Evolutionary conservation across 2,113 vertebrate genomes (phyloP).

Genomic region (Ifrita kowaldi): DNA sequence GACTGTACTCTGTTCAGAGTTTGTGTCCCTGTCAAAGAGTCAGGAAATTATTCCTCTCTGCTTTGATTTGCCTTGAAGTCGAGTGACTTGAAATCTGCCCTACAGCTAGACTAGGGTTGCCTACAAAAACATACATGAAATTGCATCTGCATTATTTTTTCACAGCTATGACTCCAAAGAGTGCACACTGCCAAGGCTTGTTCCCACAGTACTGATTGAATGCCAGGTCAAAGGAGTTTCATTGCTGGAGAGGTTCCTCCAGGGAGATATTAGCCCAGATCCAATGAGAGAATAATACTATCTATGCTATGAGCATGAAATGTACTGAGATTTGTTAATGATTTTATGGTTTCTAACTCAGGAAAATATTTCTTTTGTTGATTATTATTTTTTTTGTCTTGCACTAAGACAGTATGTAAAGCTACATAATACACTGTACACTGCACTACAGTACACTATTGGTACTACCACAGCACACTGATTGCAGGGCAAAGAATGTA

Average conservation of each 20-base stretch:
- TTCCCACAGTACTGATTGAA: constrained; percentile 32
- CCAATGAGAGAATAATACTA: neutral
- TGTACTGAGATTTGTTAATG: neutral
- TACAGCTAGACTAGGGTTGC: neutral
- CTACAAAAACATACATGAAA: neutral
- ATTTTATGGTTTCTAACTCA: neutral
- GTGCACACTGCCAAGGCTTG: neutral
- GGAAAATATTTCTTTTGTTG: neutral
- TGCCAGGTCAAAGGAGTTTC: constrained; percentile 49
- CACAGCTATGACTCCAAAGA: constrained; percentile 23
- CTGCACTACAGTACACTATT: neutral
- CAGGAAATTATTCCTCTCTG: constrained; percentile 41
- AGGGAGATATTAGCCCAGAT: constrained; percentile 35
- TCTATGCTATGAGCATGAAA: neutral
- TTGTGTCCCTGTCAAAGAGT: constrained; percentile 56
- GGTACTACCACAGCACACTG: neutral
- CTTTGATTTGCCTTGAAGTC: constrained; percentile 31
- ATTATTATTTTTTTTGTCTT: neutral
- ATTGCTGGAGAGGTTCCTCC: constrained; percentile 61
- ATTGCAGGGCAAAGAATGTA: neutral
- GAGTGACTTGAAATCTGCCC: constrained; percentile 13
- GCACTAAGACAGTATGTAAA: neutral
- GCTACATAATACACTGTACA: neutral
- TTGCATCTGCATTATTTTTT: constrained; percentile 14
- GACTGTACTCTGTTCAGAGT: constrained; percentile 35